Base-by-base conservation (phyloP, 2,888 invertebrate species). In the Malachius bipustulatus region DNA sequence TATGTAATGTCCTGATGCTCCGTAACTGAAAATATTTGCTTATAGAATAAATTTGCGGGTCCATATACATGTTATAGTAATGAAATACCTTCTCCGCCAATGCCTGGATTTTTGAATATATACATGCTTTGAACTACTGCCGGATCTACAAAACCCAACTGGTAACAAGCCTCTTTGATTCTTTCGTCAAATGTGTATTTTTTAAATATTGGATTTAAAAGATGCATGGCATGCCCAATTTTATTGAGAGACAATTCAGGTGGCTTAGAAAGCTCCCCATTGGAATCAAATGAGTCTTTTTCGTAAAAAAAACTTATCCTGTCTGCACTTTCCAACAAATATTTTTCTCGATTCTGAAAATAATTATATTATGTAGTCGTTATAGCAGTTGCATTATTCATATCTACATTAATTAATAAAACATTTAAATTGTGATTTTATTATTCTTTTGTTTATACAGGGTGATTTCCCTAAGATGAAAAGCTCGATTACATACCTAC, bases 61-160 rank as follows among this genome's bases (percentile, higher is more conserved):
- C n/a, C n/a, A n/a, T n/a, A n/a, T n/a, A n/a, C n/a, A n/a, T n/a
- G n/a, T n/a, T n/a, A n/a, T n/a, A n/a, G n/a, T n/a, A n/a, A n/a
- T n/a, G n/a, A n/a, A 16, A 15, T 30, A 87, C 88, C 87, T 77
- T 83, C 84, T 3, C 89, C 82, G 1, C 94, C 94, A 38, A 87
- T 70, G 11, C 78, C 76, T 1, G 94, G 90, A 66, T 91, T 91
- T 67, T 97, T 98, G 62, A 88, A 97, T 42, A 98, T 96, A 55
- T 89, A 88, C 97, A 97, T 97, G 65, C 94, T 93, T 59, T 97
- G 97, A 2, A 81, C 81, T 0, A 97, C 73, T 0, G 81, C 79
- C 0, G 97, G 97, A 26, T 83, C 80, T 36, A 67, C 64, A 40
- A 82, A 73, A 3, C 77, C 78, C 8, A 96, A 60, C 45, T 77